Evolutionary conservation across 2,113 vertebrate genomes (phyloP).

Genomic region (Abramis brama): DNA sequence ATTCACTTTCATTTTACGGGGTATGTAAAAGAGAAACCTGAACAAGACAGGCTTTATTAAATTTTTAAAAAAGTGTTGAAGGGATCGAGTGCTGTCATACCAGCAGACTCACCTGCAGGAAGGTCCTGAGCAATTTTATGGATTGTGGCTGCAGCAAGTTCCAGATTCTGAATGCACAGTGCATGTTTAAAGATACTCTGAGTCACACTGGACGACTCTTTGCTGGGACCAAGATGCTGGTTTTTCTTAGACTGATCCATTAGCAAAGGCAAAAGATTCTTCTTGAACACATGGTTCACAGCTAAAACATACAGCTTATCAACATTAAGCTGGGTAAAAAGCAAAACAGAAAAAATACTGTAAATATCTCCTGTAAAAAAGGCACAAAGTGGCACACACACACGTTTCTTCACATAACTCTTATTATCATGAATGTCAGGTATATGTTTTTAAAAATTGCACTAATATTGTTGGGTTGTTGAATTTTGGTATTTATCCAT

Average conservation of each 20-base stretch:
- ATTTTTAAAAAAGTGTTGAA: no score
- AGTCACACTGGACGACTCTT: constrained; percentile 77
- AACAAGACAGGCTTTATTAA: no score
- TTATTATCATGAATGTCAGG: no score
- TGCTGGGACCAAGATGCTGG: constrained; percentile 68
- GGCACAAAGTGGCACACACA: no score
- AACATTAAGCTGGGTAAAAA: constrained; percentile 80
- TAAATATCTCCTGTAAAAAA: neutral
- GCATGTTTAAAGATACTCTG: constrained; percentile 85
- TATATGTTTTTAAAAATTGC: no score
- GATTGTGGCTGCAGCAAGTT: constrained; percentile 90
- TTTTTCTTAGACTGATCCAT: constrained; percentile 74
- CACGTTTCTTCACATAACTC: no score
- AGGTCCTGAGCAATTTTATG: constrained; percentile 91
- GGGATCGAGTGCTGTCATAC: neutral
- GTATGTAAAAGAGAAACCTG: no score
- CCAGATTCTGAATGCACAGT: constrained; percentile 85
- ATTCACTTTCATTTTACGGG: no score
- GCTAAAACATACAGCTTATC: constrained; percentile 90
- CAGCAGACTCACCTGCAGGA: constrained; percentile 79
- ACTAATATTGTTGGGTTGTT: no score
- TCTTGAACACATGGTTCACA: constrained; percentile 86
- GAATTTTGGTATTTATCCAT: no score
- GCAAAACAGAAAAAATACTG: neutral
- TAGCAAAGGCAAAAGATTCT: constrained; percentile 86